Conservation (phyloP, 2,113 vertebrate genomes). For the Cyprinodon variegatus region DNA sequence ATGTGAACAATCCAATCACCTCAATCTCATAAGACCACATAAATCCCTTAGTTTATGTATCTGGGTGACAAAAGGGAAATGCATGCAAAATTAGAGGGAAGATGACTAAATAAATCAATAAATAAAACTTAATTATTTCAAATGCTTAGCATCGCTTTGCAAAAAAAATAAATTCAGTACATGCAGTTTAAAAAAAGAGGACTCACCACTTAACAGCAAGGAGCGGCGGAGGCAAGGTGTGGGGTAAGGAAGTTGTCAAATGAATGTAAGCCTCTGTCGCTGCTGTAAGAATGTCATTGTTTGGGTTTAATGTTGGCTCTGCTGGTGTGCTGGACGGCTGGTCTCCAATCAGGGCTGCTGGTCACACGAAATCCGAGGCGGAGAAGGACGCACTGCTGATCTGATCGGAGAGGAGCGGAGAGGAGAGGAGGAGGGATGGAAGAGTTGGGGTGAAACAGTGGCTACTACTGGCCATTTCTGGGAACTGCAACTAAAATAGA, state of each 20-base stretch:
- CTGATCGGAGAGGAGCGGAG: neutral
- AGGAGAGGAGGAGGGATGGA: neutral
- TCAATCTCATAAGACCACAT: slow-evolving; percentile 1
- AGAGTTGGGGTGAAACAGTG: slow-evolving; percentile 47
- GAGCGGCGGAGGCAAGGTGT: slow-evolving; percentile 57
- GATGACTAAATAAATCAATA: neutral
- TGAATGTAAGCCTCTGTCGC: slow-evolving; percentile 55
- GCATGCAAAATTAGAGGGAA: neutral
- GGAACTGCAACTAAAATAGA: neutral
- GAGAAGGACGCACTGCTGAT: slow-evolving; percentile 46
- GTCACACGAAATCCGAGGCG: slow-evolving; percentile 64
- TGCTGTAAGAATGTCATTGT: slow-evolving; percentile 75
- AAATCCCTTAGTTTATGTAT: slow-evolving; percentile 20
- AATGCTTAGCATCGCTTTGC: neutral
- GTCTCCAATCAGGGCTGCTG: slow-evolving; percentile 46
- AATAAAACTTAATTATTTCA: neutral
- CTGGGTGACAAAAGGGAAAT: slow-evolving; percentile 4
- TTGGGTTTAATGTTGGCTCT: slow-evolving; percentile 51
- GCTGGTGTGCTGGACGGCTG: slow-evolving; percentile 33
- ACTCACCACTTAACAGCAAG: slow-evolving; percentile 71
- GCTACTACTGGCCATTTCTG: slow-evolving; percentile 32
- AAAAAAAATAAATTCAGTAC: neutral
- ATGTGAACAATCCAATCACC: slow-evolving; percentile 6
- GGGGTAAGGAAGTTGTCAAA: slow-evolving; percentile 71
- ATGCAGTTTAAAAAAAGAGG: slow-evolving; percentile 27